Base-by-base conservation (phyloP, 1,140 invertebrate species). In the Brachionus paranguensis region DNA sequence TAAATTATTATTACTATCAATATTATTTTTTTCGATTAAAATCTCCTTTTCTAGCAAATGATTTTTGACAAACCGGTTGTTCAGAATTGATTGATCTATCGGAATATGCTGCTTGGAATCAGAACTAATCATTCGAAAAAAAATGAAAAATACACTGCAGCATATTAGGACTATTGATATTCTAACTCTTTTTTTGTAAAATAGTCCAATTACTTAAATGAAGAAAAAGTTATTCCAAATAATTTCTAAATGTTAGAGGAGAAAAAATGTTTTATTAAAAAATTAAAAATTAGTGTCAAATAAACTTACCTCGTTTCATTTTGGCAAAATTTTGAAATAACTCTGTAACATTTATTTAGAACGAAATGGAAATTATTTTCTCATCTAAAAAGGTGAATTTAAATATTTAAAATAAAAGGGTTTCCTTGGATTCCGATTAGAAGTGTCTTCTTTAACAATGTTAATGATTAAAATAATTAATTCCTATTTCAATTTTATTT, bases 141-240 rank as follows among this genome's bases (percentile, higher is more conserved):
- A 7, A 11, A 72, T 45, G 8, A 72, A 41, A 72, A 72, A 43
- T 17, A 43, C 17, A 11, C 37, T 41, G 41, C 68, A 72, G 17
- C 68, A 72, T 72, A 72, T 72, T 72, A 72, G 37, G 43, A 24
- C 10, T 20, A 72, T 72, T 41, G 68, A 72, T 41, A 72, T 72
- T 72, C 68, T 72, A 72, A 72, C n/a, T 72, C 41, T 72, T 11
- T 72, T 72, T 43, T 43, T 41, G 37, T 72, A 72, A 72, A 72
- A 72, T 20, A 72, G 10, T 20, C 68, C 68, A 20, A 72, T 72
- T 43, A 37, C 68, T 72, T 72, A 20, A 72, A 41, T 17, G 29
- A 20, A 37, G 10, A 68, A 68, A 29, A 68, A 33, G 14, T 47
- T 37, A 37, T 37, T 37, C 27, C 27, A 29, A 29, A 29, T 29